A percentile compares a stretch with the other conserved stretches of the same genome.
These are phyloP conservation scores for Malurus cyaneus DNA, from an alignment of 2,113 vertebrate species.

Conservation along the genomic window DNA sequence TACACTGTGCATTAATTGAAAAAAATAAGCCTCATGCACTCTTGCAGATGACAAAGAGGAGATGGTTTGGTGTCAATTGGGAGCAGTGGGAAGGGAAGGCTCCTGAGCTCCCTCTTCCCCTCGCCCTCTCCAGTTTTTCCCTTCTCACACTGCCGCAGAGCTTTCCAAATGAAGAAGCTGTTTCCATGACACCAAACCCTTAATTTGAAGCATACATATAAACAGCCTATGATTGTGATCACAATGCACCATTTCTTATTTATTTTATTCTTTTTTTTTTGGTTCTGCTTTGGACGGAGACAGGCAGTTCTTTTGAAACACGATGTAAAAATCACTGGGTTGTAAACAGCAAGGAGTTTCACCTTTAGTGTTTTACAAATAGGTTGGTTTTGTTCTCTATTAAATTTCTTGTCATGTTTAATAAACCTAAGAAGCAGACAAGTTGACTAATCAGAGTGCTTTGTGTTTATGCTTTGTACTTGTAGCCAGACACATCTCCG, in stretches of 20 bases:
- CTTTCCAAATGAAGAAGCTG: conserved; percentile 77
- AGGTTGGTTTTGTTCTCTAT: conserved; percentile 40
- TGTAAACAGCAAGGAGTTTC: neutral
- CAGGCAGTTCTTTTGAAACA: neutral
- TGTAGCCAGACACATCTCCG: neutral
- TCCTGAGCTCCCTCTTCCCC: neutral
- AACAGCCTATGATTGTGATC: conserved; percentile 61
- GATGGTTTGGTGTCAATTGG: neutral
- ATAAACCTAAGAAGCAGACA: conserved; percentile 41
- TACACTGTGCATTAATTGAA: neutral
- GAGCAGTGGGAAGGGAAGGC: neutral
- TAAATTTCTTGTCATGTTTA: conserved; percentile 55
- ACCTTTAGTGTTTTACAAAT: conserved; percentile 32
- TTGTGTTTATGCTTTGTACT: neutral
- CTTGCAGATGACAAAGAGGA: neutral
- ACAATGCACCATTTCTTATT: conserved; percentile 57
- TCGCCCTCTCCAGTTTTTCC: neutral
- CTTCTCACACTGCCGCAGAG: conserved; percentile 61
- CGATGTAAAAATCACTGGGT: conserved; percentile 5
- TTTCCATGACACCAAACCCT: conserved; percentile 80
- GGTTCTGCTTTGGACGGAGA: conserved; percentile 8
- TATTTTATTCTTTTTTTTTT: conserved; percentile 50
- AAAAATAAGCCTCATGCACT: neutral
- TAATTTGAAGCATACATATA: conserved; percentile 74
- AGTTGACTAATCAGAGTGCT: conserved; percentile 43